Percentiles rank a stretch among this genome's conserved stretches.
phyloP scores from a whole-genome alignment of 2,888 invertebrate genomes.

The Nemoura dubitans region DNA sequence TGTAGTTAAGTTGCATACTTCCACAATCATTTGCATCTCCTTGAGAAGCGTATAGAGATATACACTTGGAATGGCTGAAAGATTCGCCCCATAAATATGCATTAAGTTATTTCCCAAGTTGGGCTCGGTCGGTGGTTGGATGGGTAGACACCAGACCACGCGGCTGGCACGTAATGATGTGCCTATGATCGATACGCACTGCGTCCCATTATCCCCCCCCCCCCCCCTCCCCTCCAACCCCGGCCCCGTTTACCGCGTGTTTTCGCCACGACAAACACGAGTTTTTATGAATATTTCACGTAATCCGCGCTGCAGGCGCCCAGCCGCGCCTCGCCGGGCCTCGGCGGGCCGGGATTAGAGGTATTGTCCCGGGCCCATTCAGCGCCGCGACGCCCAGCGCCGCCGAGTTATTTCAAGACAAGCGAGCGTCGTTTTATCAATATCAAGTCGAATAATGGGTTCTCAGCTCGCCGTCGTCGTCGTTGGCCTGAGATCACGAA shows the following conservation, averaged over 20 bases:
- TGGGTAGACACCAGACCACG: not conserved
- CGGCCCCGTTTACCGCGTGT: not conserved
- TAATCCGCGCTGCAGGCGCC: not conserved
- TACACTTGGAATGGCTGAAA: not conserved
- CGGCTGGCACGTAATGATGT: not conserved
- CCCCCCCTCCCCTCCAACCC: not conserved
- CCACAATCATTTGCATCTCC: conserved; percentile 25
- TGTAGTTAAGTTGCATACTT: conserved; percentile 30
- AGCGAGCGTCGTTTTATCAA: not conserved
- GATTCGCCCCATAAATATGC: conserved; percentile 1
- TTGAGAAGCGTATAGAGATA: not conserved
- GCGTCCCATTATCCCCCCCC: not conserved
- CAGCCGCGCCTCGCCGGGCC: no score
- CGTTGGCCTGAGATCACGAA: not conserved
- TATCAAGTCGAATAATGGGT: not conserved
- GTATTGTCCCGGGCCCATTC: not conserved
- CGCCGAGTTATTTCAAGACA: not conserved
- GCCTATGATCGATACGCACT: not conserved
- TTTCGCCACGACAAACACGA: not conserved
- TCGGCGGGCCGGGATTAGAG: not conserved
- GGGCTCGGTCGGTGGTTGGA: conserved; percentile 7
- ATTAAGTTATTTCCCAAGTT: conserved; percentile 5
- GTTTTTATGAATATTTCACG: not conserved
- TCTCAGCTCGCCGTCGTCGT: not conserved
- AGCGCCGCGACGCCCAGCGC: not conserved